Evolutionary conservation across 2,888 invertebrate species (phyloP), one percentile per base, ranked within the genome.

Genomic region (Erebia epiphron): DNA sequence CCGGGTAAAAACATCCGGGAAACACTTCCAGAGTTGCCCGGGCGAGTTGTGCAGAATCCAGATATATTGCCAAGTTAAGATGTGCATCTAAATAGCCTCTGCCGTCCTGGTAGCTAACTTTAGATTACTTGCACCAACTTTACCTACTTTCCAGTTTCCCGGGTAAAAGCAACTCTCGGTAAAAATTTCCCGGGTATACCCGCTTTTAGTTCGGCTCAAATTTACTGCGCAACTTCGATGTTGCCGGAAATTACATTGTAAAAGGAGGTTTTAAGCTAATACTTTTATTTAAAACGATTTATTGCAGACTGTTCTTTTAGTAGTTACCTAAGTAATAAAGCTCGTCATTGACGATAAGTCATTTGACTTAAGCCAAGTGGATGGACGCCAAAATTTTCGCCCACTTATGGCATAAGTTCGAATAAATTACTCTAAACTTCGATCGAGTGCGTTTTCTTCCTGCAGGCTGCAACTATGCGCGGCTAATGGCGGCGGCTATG

Each of bases 61-160:
- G 92, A 92, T 92, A 91, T 92, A 93, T 90, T 88, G 86, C 82
- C 83, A 86, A 90, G 92, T 92, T 92, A 91, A 92, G 92, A 93
- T 93, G 92, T 90, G 90, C 92, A 92, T 92, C 93, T 92, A 92
- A 92, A 93, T 92, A 91, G 92, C 92, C 86, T 88, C 89, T 86
- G 91, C 90, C 86, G 86, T 87, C 86, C 82, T 88, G 89, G 88
- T 88, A 91, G 89, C 91, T 88, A 93, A 93, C 87, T 93, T 92
- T 93, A 93, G 92, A 93, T 93, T 93, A 92, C 93, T 93, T 92
- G 90, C 92, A 87, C 86, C 87, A 90, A 92, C 82, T 90, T 90
- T 86, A 83, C 86, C 84, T 86, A 85, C 84, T 87, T 86, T 82
- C 83, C 82, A 83, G 76, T 79, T 78, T 77, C 69, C 74, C 70